Conservation (phyloP, 2,113 vertebrate genomes). For the Echinops telfairi region DNA sequence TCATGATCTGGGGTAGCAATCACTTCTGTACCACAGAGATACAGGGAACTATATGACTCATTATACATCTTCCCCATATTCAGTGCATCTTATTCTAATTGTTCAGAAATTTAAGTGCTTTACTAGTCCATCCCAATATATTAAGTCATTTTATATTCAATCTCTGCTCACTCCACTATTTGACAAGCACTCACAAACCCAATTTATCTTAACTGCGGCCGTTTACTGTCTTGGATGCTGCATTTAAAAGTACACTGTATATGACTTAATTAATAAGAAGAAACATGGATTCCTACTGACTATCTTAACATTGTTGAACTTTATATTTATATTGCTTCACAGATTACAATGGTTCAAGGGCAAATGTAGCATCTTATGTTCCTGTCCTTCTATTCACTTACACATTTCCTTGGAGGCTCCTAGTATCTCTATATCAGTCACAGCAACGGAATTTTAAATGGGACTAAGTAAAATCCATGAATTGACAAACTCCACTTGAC, state of each 20-base stretch:
- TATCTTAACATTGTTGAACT: slow-evolving; percentile 17
- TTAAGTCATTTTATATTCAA: slow-evolving; percentile 43
- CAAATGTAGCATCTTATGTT: slow-evolving; percentile 48
- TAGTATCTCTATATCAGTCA: background rate
- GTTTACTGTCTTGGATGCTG: slow-evolving; percentile 12
- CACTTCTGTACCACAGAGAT: background rate
- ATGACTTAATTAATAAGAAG: slow-evolving; percentile 32
- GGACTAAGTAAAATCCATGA: background rate
- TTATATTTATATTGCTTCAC: slow-evolving; percentile 15
- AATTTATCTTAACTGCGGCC: slow-evolving; percentile 30
- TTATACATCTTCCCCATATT: slow-evolving; percentile 22
- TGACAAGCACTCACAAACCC: slow-evolving; percentile 32
- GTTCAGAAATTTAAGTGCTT: slow-evolving; percentile 23
- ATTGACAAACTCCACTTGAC: slow-evolving; percentile 2
- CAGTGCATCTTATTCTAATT: slow-evolving; percentile 19
- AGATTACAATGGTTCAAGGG: background rate
- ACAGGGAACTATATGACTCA: slow-evolving; percentile 12
- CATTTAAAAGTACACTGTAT: slow-evolving; percentile 14
- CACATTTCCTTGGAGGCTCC: slow-evolving; percentile 1
- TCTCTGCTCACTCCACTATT: slow-evolving; percentile 5
- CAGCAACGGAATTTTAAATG: slow-evolving; percentile 39
- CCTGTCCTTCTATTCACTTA: background rate
- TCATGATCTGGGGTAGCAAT: slow-evolving; percentile 27
- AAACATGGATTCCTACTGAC: slow-evolving; percentile 33
- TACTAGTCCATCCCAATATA: slow-evolving; percentile 20